A percentile compares a stretch with the other conserved stretches of the same genome.
Evolutionary conservation across 2,113 vertebrate species (phyloP).

Genomic region (Spheniscus mendiculus): DNA sequence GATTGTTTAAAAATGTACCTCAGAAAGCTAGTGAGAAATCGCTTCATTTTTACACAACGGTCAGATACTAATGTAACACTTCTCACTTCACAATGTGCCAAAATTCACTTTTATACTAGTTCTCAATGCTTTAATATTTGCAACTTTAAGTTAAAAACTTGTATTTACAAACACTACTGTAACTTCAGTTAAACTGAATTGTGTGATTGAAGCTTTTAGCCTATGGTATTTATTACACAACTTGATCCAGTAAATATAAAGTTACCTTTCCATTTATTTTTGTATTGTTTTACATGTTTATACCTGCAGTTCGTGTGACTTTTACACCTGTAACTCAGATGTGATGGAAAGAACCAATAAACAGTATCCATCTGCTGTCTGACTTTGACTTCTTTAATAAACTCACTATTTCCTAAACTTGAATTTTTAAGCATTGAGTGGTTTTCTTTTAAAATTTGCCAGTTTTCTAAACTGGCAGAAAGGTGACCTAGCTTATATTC

Average conservation of each 20-base stretch:
- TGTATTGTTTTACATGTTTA: conserved; percentile 86
- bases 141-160: conserved; percentile 74
- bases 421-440: background rate
- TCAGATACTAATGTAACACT: conserved; percentile 56
- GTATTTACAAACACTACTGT: conserved; percentile 92
- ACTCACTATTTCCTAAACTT: background rate
- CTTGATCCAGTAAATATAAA: conserved; percentile 84
- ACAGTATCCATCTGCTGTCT: conserved; percentile 54
- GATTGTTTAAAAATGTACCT: conserved; percentile 71
- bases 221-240: conserved; percentile 91
- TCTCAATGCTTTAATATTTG: conserved; percentile 80
- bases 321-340: conserved; percentile 79
- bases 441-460: background rate
- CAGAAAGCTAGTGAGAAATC: conserved; percentile 70
- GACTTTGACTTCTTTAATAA: background rate
- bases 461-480: background rate
- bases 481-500: background rate
- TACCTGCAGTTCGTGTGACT: conserved; percentile 81
- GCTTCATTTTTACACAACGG: conserved; percentile 29
- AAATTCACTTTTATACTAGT: conserved; percentile 85
- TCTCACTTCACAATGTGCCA: conserved; percentile 84
- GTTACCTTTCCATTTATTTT: conserved; percentile 84
- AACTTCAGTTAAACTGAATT: conserved; percentile 92
- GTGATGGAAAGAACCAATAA: conserved; percentile 81
- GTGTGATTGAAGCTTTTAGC: conserved; percentile 96